Evolutionary conservation across 2,797 vertebrate species (phyloP).

Genomic region (Menidia menidia): DNA sequence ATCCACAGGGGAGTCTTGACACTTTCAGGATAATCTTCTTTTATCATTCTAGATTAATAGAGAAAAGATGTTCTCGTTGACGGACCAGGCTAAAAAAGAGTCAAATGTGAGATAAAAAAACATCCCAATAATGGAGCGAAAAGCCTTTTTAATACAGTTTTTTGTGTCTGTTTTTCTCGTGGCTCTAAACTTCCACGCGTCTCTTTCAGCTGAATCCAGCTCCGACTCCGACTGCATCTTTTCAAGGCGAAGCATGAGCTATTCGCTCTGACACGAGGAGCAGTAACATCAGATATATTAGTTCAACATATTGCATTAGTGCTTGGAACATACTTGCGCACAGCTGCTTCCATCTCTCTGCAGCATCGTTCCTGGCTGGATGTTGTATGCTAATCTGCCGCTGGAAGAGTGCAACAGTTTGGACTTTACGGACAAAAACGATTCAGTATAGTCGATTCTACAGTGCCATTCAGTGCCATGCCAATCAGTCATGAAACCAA

Average conservation of each 20-base stretch:
- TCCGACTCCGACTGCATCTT: constrained; percentile 28
- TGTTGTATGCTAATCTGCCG: constrained; percentile 24
- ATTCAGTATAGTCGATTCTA: not conserved
- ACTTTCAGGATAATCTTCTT: constrained; percentile 14
- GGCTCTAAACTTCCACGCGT: constrained; percentile 49
- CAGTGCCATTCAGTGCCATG: not conserved
- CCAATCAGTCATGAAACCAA: not conserved
- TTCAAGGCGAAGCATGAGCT: constrained; percentile 47
- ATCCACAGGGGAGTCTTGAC: constrained; percentile 32
- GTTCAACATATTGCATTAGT: constrained; percentile 59
- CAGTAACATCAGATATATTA: constrained; percentile 59
- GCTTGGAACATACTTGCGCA: constrained; percentile 52
- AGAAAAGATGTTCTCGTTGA: constrained; percentile 44
- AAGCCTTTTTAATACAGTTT: constrained; percentile 54
- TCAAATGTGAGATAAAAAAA: constrained; percentile 56
- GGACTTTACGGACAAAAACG: not conserved
- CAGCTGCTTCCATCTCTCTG: constrained; percentile 51
- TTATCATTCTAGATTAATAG: constrained; percentile 15
- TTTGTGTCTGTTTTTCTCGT: constrained; percentile 22
- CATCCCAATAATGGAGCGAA: constrained; percentile 66
- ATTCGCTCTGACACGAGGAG: constrained; percentile 51
- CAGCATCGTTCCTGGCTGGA: constrained; percentile 20
- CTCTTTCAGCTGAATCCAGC: constrained; percentile 36
- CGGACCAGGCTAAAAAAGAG: constrained; percentile 39
- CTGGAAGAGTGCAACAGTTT: not conserved